Evolutionary conservation across 2,888 invertebrate species (phyloP), one percentile per base, ranked within the genome.

Genomic region (Thelaira solivaga): DNA sequence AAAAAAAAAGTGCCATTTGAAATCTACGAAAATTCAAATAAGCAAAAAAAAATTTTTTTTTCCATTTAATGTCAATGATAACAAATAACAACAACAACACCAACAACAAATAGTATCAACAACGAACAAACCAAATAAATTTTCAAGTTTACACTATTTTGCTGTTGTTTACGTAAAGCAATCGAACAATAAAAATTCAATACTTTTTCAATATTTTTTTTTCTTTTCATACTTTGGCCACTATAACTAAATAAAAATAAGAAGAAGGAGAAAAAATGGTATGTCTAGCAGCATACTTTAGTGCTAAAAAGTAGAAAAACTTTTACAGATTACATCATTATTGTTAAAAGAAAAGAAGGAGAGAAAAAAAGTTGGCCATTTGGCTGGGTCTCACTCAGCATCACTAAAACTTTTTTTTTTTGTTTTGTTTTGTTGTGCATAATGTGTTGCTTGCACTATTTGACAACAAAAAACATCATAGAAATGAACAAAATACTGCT

Each of bases 11-110:
- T 64, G 39, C 18, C 69, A 77, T 71, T 74, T 78, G 24, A 74
- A 61, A 69, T 74, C 39, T 69, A 82, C 79, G 77, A 83, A 77
- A 73, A 79, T 51, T 71, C 57, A 68, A 81, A 69, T 80, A 74
- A 76, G 74, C 71, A 83, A 80, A 76, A n/a, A n/a, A n/a, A n/a
- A n/a, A n/a, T n/a, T n/a, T 69, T 62, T 61, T 73, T 65, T 75
- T 67, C 55, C 67, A 67, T 75, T 68, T 74, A 79, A 72, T 76
- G 55, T 59, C 64, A 45, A 49, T 67, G 64, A 62, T 67, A 72
- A 77, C 77, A 72, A 72, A 75, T 53, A 76, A 62, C 68, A 76
- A 69, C 36, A 75, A 72, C 29, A 68, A 26, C 18, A 51, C 29
- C 31, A 73, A 41, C 22, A 29, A 34, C 24, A 34, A 55, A 39